Base-by-base conservation (phyloP, 2,797 vertebrate species). In the Myripristis murdjan region DNA sequence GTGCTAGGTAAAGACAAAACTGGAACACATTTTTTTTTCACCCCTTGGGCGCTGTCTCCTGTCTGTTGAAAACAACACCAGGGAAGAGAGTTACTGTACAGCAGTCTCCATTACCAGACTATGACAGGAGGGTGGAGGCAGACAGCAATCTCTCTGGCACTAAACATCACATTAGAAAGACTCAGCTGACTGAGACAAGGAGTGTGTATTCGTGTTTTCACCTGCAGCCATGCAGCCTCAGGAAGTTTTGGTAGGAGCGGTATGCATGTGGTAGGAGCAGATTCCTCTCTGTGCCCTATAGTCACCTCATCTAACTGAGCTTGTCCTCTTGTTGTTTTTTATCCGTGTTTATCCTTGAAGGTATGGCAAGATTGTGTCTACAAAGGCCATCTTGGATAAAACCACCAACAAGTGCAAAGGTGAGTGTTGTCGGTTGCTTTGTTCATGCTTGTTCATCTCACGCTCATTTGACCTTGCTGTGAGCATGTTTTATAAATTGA, bases 351-450 rank as follows among this genome's bases (percentile, higher is more conserved):
- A 35, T 73, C 37, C 57, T 59, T 37, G 0, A 73, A 98, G 97
- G 70, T 98, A 98, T 33, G 97, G 97, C 85, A 99, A 98, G 92
- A 99, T 99, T 33, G 97, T 99, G 73, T 99, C 97, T 47, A 98
- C 97, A 23, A 98, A 98, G 84, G 97, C 97, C 88, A 98, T 98
- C 77, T 88, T 98, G 93, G 97, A 99, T 85, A 99, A 98, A 94
- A 97, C 96, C 20, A 98, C 97, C 81, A 98, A 97, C 89, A 98
- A 97, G 84, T 99, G 97, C 93, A 99, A 98, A 97, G 97, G 97
- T 97, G 77, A 92, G 82, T 61, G 20, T 4, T 26, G 33, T 43
- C 3, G 35, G 47, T 39, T 6, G 20, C 33, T n/a, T 18, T 20
- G 2, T n/a, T 49, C 8, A 48, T 48, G 18, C 20, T 20, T 35